These are phyloP conservation scores for Pseudachorutes palmiensis DNA, from an alignment of 1,140 invertebrate species.

Conservation along the genomic window DNA sequence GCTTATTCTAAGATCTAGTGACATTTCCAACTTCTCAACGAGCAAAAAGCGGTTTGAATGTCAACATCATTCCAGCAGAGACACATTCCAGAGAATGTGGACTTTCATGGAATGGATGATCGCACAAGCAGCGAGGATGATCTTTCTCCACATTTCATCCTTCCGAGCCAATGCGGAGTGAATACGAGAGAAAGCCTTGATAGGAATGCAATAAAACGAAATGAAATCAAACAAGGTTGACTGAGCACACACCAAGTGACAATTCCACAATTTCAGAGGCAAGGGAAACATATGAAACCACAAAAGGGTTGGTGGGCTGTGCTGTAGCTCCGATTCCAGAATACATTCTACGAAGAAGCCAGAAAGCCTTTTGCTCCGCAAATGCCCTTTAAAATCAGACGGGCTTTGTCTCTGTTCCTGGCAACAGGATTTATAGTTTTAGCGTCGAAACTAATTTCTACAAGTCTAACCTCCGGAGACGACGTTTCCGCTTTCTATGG, in stretches of 20 bases:
- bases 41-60: too few relatives aligned
- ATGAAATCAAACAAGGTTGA: constrained; percentile 13
- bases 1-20: too few relatives aligned
- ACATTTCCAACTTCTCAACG: too few relatives aligned
- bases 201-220: constrained; percentile 15
- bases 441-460: not conserved
- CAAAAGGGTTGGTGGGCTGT: not conserved
- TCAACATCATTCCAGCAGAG: too few relatives aligned
- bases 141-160: not conserved
- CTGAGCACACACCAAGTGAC: not conserved
- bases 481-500: not conserved
- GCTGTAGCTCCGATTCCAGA: not conserved
- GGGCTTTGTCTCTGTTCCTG: too few relatives aligned
- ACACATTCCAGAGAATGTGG: too few relatives aligned
- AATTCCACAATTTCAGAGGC: not conserved
- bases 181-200: constrained; percentile 1
- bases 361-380: not conserved
- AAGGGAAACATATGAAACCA: too few relatives aligned
- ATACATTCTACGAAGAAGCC: not conserved
- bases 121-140: not conserved
- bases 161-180: not conserved
- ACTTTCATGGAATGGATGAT: too few relatives aligned
- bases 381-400: too few relatives aligned
- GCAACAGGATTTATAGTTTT: too few relatives aligned
- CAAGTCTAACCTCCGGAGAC: not conserved